Evolutionary conservation across 2,113 vertebrate species (phyloP).

Genomic region (Pungitius pungitius): DNA sequence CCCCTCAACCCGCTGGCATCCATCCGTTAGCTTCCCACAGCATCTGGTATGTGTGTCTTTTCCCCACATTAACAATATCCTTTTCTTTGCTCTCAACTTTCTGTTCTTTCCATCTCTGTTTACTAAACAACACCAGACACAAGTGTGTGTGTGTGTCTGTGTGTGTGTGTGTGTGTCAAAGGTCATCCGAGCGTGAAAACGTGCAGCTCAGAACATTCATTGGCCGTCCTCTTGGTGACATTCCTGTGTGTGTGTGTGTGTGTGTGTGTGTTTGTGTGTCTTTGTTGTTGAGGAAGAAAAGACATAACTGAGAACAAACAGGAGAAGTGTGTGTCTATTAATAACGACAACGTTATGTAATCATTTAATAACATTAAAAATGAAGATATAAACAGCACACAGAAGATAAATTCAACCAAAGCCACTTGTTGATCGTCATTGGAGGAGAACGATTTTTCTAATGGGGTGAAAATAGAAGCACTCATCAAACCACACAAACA

Average conservation of each 20-base stretch:
- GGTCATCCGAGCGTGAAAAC: slow-evolving; percentile 52
- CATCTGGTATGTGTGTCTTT: background rate
- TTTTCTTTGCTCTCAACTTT: slow-evolving; percentile 38
- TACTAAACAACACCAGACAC: slow-evolving; percentile 48
- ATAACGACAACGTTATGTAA: too few relatives aligned
- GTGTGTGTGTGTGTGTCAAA: slow-evolving; percentile 7
- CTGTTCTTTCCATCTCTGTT: slow-evolving; percentile 46
- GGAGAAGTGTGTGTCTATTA: too few relatives aligned
- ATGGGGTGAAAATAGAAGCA: slow-evolving; percentile 40
- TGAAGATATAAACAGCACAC: background rate
- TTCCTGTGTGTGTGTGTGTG: slow-evolving; percentile 37
- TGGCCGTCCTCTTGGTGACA: slow-evolving; percentile 30
- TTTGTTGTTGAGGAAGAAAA: background rate
- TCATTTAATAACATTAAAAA: background rate
- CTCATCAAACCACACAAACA: slow-evolving; percentile 5
- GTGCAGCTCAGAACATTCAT: slow-evolving; percentile 50
- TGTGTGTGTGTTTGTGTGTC: slow-evolving; percentile 18
- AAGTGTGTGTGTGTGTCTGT: slow-evolving; percentile 10
- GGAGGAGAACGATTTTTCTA: slow-evolving; percentile 26
- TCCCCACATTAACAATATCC: slow-evolving; percentile 42
- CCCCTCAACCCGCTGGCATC: too few relatives aligned
- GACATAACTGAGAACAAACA: too few relatives aligned
- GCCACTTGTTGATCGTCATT: slow-evolving; percentile 14
- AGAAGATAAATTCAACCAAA: slow-evolving; percentile 9
- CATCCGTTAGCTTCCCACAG: too few relatives aligned